Evolutionary conservation across 2,888 invertebrate species (phyloP).

Genomic region (Clusia tigrina): DNA sequence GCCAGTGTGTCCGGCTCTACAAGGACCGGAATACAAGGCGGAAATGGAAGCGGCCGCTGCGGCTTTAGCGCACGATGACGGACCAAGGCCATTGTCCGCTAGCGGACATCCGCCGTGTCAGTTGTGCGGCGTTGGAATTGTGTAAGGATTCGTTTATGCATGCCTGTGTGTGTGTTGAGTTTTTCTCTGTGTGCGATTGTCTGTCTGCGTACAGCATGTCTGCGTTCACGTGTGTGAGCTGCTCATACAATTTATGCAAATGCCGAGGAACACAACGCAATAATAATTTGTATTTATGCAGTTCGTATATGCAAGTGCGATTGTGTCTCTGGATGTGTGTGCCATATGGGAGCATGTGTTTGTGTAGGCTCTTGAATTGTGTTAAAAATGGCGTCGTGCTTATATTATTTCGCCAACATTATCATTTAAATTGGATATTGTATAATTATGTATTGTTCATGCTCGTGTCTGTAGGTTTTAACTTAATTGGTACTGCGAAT

Average conservation of each 20-base stretch:
- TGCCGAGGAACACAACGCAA: not conserved
- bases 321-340: not conserved
- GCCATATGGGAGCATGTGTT: constrained; percentile 22
- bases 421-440: constrained; percentile 10
- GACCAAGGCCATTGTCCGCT: constrained; percentile 54
- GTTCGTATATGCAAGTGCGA: not conserved
- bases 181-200: constrained; percentile 15
- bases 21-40: constrained; percentile 58
- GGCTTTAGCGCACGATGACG: constrained; percentile 50
- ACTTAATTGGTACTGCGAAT: too few species aligned
- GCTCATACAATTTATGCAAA: not conserved
- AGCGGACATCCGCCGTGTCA: constrained; percentile 62
- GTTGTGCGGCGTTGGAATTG: constrained; percentile 63
- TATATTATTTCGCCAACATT: constrained; percentile 46
- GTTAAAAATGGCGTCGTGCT: too few species aligned
- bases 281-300: constrained; percentile 2
- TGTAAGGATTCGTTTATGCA: constrained; percentile 60
- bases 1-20: constrained; percentile 60
- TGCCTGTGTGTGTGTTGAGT: constrained; percentile 11
- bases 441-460: constrained; percentile 29
- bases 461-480: constrained; percentile 14
- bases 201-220: constrained; percentile 19
- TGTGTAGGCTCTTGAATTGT: constrained; percentile 42
- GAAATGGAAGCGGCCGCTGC: constrained; percentile 59
- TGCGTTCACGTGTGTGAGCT: constrained; percentile 27